phyloP scores from a whole-genome alignment of 2,888 invertebrate genomes.

The Chalcis sispes region DNA sequence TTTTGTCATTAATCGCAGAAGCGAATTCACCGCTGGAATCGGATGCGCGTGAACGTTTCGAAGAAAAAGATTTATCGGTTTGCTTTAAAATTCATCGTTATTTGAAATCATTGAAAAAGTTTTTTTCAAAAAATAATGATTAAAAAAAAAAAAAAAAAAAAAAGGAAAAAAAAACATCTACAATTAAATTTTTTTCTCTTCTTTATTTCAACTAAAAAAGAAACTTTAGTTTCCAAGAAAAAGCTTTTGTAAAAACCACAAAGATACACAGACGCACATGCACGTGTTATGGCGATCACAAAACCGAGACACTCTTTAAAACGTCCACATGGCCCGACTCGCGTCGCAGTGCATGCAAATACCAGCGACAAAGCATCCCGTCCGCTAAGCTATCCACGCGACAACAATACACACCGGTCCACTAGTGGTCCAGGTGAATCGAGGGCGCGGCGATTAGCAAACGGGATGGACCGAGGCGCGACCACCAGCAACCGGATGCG shows the following conservation, averaged over 20 bases:
- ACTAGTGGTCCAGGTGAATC: conserved; percentile 40
- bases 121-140: too few species aligned
- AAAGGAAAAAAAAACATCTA: not conserved
- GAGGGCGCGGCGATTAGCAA: conserved; percentile 29
- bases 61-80: not conserved
- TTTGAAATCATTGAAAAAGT: too few species aligned
- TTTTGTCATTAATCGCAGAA: conserved; percentile 2
- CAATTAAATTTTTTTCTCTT: too few species aligned
- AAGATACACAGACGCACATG: too few species aligned
- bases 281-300: too few species aligned
- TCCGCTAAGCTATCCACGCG: not conserved
- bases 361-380: not conserved
- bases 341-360: not conserved
- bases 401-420: too few species aligned
- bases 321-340: not conserved
- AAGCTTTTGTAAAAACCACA: too few species aligned
- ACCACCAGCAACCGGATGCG: conserved; percentile 46
- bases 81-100: too few species aligned
- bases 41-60: not conserved
- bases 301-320: too few species aligned
- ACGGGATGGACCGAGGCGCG: not conserved
- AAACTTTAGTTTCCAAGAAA: too few species aligned
- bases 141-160: not conserved
- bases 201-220: too few species aligned
- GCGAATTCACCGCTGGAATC: not conserved